Evolutionary conservation across 2,888 invertebrate genomes (phyloP).

Genomic region (Cylloceria caligata): DNA sequence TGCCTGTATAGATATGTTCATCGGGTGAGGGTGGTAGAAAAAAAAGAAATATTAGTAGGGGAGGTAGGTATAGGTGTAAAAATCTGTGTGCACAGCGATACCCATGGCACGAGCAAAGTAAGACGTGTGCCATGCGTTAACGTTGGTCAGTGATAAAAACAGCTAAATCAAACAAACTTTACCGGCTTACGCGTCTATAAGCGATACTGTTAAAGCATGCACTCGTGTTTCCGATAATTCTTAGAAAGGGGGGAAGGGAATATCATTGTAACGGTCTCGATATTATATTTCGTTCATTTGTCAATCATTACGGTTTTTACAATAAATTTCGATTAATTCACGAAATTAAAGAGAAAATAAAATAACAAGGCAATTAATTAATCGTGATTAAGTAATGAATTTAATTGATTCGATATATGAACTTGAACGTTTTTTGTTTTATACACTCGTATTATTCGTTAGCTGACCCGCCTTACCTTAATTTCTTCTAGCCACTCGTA

Average conservation of each 20-base stretch:
- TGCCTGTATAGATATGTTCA: not conserved
- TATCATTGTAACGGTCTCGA: slow-evolving; percentile 7
- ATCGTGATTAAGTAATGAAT: too few relatives aligned
- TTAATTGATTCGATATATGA: too few relatives aligned
- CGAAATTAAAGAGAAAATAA: not conserved
- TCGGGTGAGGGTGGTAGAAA: slow-evolving; percentile 48
- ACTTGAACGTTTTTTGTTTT: too few relatives aligned
- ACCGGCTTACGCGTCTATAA: slow-evolving; percentile 31
- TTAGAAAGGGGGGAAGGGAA: slow-evolving; percentile 68
- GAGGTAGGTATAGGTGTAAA: slow-evolving; percentile 51
- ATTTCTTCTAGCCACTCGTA: not conserved
- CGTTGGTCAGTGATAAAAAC: slow-evolving; percentile 63
- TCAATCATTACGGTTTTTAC: not conserved
- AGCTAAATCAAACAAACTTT: slow-evolving; percentile 63
- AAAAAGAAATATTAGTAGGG: slow-evolving; percentile 29
- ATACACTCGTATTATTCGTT: too few relatives aligned
- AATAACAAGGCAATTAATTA: not conserved
- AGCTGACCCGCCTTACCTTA: too few relatives aligned
- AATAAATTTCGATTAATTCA: not conserved
- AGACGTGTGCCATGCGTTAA: slow-evolving; percentile 31
- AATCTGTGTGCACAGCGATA: slow-evolving; percentile 69
- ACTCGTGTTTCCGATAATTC: slow-evolving; percentile 66
- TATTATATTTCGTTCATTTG: slow-evolving; percentile 4
- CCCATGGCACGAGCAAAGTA: slow-evolving; percentile 62
- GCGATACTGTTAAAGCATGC: slow-evolving; percentile 44